These are phyloP conservation scores for Telmatochromis sp. DNA, from an alignment of 2,113 vertebrate species.

Conservation along the genomic window DNA sequence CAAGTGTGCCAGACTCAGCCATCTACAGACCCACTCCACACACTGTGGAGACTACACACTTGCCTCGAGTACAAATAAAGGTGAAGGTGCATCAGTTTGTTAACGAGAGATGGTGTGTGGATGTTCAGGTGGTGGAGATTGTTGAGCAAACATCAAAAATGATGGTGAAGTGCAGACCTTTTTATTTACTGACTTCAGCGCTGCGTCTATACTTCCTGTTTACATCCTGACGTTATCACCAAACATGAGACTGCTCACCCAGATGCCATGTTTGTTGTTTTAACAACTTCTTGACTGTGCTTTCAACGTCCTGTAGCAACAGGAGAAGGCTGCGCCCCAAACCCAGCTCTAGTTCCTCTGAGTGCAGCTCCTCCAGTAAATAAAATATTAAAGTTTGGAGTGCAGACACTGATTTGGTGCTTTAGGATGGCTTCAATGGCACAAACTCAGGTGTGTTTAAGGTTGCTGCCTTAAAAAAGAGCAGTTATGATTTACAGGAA, in stretches of 20 bases:
- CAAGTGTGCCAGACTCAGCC: neutral
- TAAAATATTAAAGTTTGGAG: neutral
- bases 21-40: neutral
- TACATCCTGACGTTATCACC: neutral
- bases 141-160: neutral
- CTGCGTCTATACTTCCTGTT: neutral
- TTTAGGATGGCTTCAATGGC: neutral
- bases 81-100: neutral
- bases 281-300: neutral
- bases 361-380: neutral
- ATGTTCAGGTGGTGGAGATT: neutral
- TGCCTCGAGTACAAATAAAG: neutral
- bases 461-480: neutral
- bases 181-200: neutral
- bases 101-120: neutral
- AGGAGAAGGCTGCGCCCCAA: accelerated
- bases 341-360: accelerated
- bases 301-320: neutral
- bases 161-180: neutral
- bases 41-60: neutral
- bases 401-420: neutral
- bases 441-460: neutral
- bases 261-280: neutral
- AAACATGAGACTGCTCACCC: neutral
- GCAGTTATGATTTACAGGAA: neutral